Conservation (phyloP, 2,888 invertebrate genomes). For the Hemithea aestivaria region DNA sequence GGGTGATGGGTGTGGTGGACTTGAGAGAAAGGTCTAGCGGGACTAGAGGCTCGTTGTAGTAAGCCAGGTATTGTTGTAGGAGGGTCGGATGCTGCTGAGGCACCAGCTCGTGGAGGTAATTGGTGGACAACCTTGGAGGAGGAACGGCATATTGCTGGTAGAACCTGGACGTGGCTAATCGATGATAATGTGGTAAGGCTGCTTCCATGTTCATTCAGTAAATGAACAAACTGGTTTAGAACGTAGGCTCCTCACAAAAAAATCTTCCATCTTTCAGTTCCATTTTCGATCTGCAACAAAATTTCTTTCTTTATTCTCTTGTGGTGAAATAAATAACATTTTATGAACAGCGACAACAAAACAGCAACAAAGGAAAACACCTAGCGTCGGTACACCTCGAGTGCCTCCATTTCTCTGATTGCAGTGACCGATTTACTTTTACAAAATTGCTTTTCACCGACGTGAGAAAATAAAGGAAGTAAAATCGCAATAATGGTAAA, state of each 20-base stretch:
- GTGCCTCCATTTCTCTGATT: constrained; percentile 64
- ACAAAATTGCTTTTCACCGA: constrained; percentile 20
- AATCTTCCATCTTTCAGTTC: constrained; percentile 20
- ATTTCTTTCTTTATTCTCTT: constrained; percentile 19
- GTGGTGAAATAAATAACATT: constrained; percentile 37
- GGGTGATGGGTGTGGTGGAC: constrained; percentile 84
- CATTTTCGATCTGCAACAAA: constrained; percentile 43
- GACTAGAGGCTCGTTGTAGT: constrained; percentile 80
- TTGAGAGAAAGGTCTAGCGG: constrained; percentile 89
- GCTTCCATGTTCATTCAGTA: constrained; percentile 65
- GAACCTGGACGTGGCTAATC: constrained; percentile 59
- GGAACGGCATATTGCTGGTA: constrained; percentile 69
- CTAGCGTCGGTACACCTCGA: constrained; percentile 40
- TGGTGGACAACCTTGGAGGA: constrained; percentile 58
- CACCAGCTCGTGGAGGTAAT: constrained; percentile 65
- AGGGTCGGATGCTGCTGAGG: constrained; percentile 69
- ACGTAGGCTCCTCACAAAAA: constrained; percentile 20
- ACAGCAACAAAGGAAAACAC: constrained; percentile 18
- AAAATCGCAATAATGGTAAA: neutral
- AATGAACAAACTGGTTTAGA: constrained; percentile 17
- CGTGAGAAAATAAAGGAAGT: neutral
- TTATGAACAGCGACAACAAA: constrained; percentile 30
- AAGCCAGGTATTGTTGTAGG: constrained; percentile 77
- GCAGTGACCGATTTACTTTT: constrained; percentile 34
- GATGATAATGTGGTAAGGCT: constrained; percentile 64